Evolutionary conservation across 2,797 vertebrate genomes (phyloP).

Genomic region (Sebastes steindachneri): DNA sequence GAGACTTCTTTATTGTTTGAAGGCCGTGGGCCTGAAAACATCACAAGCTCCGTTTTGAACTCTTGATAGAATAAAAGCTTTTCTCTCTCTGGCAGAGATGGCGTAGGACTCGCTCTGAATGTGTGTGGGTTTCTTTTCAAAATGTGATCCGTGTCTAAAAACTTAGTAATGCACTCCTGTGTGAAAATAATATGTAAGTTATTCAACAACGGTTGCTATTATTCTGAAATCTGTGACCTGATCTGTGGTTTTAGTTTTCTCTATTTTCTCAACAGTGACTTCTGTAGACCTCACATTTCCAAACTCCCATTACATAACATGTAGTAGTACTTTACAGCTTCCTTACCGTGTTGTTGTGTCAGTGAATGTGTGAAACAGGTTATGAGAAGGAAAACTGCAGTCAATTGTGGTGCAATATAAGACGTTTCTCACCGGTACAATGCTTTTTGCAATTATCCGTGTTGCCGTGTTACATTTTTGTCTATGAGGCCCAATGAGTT

Average conservation of each 20-base stretch:
- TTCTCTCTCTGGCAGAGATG: not conserved
- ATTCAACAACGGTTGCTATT: not conserved
- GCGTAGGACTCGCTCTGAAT: constrained; percentile 44
- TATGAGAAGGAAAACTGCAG: not conserved
- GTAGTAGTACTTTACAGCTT: not conserved
- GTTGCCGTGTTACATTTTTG: no score
- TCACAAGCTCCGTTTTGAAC: constrained; percentile 25
- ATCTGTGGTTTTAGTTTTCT: not conserved
- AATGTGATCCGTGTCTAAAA: not conserved
- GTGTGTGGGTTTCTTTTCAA: constrained; percentile 41
- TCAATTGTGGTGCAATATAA: not conserved
- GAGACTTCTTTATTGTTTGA: constrained; percentile 26
- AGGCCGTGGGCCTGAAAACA: constrained; percentile 48
- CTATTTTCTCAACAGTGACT: not conserved
- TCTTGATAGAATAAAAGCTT: constrained; percentile 30
- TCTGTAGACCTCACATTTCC: not conserved
- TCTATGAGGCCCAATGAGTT: no score
- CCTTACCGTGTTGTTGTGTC: not conserved
- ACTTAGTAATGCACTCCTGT: not conserved
- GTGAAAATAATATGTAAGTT: not conserved
- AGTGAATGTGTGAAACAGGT: not conserved
- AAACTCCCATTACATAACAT: not conserved
- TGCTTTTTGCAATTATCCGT: no score
- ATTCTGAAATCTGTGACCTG: not conserved
- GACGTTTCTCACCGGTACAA: no score